These are phyloP conservation scores for Lycodopsis pacificus DNA, from an alignment of 2,797 vertebrate genomes.

Conservation along the genomic window DNA sequence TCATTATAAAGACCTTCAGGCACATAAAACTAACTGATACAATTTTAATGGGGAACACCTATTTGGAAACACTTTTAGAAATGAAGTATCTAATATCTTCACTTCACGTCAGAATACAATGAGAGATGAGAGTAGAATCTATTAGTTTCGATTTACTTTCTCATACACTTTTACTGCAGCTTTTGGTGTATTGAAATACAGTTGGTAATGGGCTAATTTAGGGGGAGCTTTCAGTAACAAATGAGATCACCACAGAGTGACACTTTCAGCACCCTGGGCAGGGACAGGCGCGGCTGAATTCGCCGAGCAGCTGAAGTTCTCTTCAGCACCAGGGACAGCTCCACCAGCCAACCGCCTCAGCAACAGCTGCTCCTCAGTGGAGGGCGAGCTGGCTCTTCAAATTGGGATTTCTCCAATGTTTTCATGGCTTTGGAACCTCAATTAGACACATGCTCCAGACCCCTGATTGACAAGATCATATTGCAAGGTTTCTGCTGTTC, in stretches of 20 bases:
- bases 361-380: slow-evolving; percentile 42
- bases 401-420: slow-evolving; percentile 18
- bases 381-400: neutral
- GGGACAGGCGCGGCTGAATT: slow-evolving; percentile 24
- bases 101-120: neutral
- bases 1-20: neutral
- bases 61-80: slow-evolving; percentile 9
- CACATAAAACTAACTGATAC: neutral
- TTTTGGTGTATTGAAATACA: neutral
- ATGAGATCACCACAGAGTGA: neutral
- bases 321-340: slow-evolving; percentile 69
- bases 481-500: neutral
- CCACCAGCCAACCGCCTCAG: slow-evolving; percentile 6
- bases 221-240: neutral
- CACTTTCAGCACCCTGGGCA: slow-evolving; percentile 55
- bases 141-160: neutral
- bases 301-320: neutral
- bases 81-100: neutral
- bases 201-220: neutral
- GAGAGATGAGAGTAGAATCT: neutral
- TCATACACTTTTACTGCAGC: neutral
- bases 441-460: slow-evolving; percentile 18
- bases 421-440: slow-evolving; percentile 27
- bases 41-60: slow-evolving; percentile 4
- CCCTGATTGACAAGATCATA: slow-evolving; percentile 4